Percentiles rank a stretch among this genome's conserved stretches.
Conservation (phyloP, 2,888 invertebrate genomes). For the Zootermopsis nevadensis region DNA sequence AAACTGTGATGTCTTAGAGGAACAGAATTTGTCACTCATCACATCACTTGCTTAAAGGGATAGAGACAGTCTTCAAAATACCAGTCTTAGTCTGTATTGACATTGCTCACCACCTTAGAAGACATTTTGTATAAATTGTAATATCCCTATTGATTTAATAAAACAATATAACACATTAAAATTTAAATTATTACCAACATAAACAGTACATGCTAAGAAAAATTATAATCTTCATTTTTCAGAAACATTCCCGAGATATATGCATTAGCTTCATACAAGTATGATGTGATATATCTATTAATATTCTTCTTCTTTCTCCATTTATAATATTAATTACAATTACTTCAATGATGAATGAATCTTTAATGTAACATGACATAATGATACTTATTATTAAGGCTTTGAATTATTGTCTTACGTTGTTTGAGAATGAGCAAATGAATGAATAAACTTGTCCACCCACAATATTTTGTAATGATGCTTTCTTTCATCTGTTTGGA, state of each 20-base stretch:
- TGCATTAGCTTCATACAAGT: background rate
- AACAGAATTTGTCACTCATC: too few species aligned
- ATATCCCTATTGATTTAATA: background rate
- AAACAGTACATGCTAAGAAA: background rate
- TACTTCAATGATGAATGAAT: background rate
- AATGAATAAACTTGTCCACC: constrained; percentile 13
- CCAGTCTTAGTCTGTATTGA: too few species aligned
- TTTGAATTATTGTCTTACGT: constrained; percentile 54
- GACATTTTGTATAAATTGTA: background rate
- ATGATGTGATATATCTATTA: background rate
- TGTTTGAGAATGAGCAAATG: constrained; percentile 44
- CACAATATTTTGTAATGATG: background rate
- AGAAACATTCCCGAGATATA: background rate
- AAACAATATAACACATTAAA: background rate
- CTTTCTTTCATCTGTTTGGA: background rate
- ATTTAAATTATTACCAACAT: constrained; percentile 6
- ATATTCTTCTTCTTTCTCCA: background rate
- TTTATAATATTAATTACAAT: constrained; percentile 11
- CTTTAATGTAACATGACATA: constrained; percentile 13
- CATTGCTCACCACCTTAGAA: too few species aligned
- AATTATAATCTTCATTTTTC: background rate
- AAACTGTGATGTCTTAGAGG: too few species aligned
- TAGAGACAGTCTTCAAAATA: too few species aligned
- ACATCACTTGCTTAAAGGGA: too few species aligned
- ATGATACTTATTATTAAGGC: constrained; percentile 51